A percentile compares a stretch with the other conserved stretches of the same genome.
Evolutionary conservation across 2,888 invertebrate species (phyloP).

Genomic region (Synergus laeviventris): DNA sequence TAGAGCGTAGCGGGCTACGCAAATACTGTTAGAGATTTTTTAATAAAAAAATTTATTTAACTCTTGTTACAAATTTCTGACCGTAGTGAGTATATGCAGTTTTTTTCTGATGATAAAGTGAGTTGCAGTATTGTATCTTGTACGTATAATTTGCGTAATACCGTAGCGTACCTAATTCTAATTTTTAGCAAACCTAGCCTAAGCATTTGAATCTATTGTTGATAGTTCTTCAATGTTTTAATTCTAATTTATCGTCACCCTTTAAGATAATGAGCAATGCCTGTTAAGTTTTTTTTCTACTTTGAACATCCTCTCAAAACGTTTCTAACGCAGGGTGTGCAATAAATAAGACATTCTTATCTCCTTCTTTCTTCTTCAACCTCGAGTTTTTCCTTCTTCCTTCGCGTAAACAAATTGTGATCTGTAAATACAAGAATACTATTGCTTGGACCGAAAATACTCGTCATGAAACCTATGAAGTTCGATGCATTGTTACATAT

Average conservation of each 20-base stretch:
- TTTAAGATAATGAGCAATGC: conserved; percentile 54
- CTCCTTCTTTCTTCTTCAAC: conserved; percentile 42
- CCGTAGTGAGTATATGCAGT: no score
- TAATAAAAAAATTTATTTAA: no score
- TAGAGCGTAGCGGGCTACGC: not conserved
- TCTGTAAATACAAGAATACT: conserved; percentile 2
- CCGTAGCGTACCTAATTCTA: conserved; percentile 55
- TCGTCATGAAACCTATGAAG: not conserved
- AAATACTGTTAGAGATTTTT: not conserved
- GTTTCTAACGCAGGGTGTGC: conserved; percentile 54
- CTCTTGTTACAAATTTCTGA: no score
- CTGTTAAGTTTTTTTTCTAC: conserved; percentile 56
- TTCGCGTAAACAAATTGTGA: not conserved
- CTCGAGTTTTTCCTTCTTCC: not conserved
- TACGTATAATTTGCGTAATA: conserved; percentile 49
- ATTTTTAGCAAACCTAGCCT: conserved; percentile 51
- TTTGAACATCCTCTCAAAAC: conserved; percentile 52
- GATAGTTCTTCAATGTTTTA: conserved; percentile 59
- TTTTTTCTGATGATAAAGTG: conserved; percentile 43
- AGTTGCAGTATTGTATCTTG: conserved; percentile 57
- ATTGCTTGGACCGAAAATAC: not conserved
- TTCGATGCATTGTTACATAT: conserved; percentile 29
- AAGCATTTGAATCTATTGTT: conserved; percentile 60
- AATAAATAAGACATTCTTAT: conserved; percentile 59
- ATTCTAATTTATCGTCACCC: conserved; percentile 53